Evolutionary conservation across 2,888 invertebrate species (phyloP).

Genomic region (Cephus pulcher): DNA sequence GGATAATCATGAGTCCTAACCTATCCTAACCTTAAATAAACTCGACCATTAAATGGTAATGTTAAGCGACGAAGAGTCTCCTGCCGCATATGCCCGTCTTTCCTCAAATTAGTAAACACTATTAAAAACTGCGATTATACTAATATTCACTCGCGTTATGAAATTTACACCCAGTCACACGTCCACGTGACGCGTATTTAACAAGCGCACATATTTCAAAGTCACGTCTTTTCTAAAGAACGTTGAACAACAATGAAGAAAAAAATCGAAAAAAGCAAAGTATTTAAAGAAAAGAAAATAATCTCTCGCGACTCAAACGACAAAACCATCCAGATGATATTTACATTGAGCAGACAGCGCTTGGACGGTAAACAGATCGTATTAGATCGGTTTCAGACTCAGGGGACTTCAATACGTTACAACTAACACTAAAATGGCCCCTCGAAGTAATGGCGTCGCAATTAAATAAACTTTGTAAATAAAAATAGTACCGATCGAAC

Average conservation of each 20-base stretch:
- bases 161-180: neutral
- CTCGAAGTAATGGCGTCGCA: neutral
- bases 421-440: neutral
- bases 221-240: neutral
- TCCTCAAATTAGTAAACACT: neutral
- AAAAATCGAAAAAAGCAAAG: neutral
- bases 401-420: neutral
- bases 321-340: neutral
- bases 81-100: neutral
- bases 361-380: neutral
- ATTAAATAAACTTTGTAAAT: too few species aligned
- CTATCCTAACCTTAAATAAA: slow-evolving; percentile 14
- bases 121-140: neutral
- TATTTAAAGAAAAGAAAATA: neutral
- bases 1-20: slow-evolving; percentile 23
- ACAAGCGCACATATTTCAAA: neutral
- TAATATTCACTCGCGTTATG: neutral
- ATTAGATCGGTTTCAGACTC: neutral
- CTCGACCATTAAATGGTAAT: neutral
- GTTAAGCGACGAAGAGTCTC: neutral
- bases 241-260: too few species aligned
- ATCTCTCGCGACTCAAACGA: neutral
- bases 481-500: too few species aligned
- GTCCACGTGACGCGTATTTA: neutral
- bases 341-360: neutral